phyloP scores from a whole-genome alignment of 2,888 invertebrate genomes.

The Linnaemya vulpina region DNA sequence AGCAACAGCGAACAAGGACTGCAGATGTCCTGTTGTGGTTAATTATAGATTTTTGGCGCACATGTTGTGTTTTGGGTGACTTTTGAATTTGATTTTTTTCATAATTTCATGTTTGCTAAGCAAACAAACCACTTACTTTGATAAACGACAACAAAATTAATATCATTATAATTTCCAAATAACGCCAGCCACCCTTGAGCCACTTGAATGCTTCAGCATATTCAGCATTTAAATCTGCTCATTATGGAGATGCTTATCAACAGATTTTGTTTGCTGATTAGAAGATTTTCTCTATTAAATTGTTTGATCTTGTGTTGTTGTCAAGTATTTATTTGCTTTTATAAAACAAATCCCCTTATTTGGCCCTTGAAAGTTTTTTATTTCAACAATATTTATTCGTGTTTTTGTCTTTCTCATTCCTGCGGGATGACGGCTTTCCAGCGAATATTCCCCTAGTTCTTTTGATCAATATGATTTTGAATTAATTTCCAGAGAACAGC shows the following conservation, averaged over 20 bases:
- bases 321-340: conserved; percentile 44
- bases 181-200: conserved; percentile 22
- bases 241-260: conserved; percentile 80
- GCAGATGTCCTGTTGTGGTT: conserved; percentile 69
- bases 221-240: conserved; percentile 73
- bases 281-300: conserved; percentile 24
- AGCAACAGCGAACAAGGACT: not conserved
- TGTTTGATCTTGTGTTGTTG: conserved; percentile 50
- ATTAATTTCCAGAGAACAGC: conserved; percentile 10
- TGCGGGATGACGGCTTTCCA: conserved; percentile 59
- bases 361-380: not conserved
- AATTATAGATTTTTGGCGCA: conserved; percentile 66
- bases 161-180: conserved; percentile 28
- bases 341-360: conserved; percentile 57
- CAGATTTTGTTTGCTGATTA: conserved; percentile 72
- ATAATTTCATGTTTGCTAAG: not conserved
- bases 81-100: conserved; percentile 3
- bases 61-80: conserved; percentile 53
- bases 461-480: conserved; percentile 42
- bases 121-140: conserved; percentile 64
- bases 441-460: conserved; percentile 42
- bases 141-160: conserved; percentile 32
- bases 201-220: conserved; percentile 36
- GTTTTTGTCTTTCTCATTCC: conserved; percentile 32
- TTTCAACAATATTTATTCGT: conserved; percentile 23